Evolutionary conservation across 2,797 vertebrate species (phyloP).

Genomic region (Oryzias sinensis): DNA sequence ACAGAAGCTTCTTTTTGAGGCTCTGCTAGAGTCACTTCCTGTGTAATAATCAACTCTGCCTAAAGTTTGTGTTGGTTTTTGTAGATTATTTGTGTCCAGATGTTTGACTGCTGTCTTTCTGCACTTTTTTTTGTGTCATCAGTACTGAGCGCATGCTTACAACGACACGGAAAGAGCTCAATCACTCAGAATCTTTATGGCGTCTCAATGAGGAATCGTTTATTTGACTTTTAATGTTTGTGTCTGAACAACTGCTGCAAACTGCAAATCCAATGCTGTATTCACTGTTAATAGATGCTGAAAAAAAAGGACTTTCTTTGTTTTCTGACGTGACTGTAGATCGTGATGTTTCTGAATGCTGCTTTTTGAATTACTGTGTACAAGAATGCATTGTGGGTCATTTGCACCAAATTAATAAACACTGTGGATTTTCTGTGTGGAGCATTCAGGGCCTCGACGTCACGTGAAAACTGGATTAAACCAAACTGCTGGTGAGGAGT

Average conservation of each 20-base stretch:
- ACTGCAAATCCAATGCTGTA: conserved; percentile 22
- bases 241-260: conserved; percentile 17
- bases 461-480: conserved; percentile 33
- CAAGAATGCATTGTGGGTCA: conserved; percentile 45
- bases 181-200: conserved; percentile 13
- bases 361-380: conserved; percentile 26
- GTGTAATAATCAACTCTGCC: neutral
- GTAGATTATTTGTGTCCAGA: neutral
- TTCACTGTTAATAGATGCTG: conserved; percentile 12
- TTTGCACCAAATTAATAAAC: conserved; percentile 6
- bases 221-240: conserved; percentile 17
- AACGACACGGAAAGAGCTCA: conserved; percentile 15
- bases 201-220: conserved; percentile 12
- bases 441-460: conserved; percentile 11
- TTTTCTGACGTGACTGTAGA: conserved; percentile 22
- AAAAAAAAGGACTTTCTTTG: neutral
- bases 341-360: conserved; percentile 37
- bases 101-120: conserved; percentile 14
- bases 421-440: conserved; percentile 11
- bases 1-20: conserved; percentile 1
- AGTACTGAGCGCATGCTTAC: conserved; percentile 7
- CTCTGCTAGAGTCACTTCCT: neutral
- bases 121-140: conserved; percentile 17
- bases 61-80: neutral
- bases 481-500: neutral